Conservation (phyloP, 2,113 vertebrate genomes). For the Tragelaphus scriptus region DNA sequence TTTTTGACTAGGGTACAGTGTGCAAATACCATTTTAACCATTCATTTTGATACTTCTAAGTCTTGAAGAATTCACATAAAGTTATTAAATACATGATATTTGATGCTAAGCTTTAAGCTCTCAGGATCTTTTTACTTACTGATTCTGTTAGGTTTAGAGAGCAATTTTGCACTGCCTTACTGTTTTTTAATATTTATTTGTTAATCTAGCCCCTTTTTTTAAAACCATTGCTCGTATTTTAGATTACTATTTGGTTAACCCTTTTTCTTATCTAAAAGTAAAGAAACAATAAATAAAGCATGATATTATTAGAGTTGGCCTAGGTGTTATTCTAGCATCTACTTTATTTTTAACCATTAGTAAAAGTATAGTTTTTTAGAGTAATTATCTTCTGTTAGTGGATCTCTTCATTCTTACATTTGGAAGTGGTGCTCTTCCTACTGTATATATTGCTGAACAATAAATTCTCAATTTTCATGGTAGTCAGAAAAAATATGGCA, state of each 20-base stretch:
- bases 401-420: slow-evolving; percentile 12
- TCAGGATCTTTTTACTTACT: not conserved
- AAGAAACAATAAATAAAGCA: not conserved
- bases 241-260: not conserved
- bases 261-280: not conserved
- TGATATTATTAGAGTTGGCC: not conserved
- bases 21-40: not conserved
- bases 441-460: not conserved
- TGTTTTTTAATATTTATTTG: not conserved
- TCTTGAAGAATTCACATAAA: not conserved
- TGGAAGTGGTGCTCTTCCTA: not conserved
- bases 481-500: not conserved
- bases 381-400: not conserved
- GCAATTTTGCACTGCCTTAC: not conserved
- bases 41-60: not conserved
- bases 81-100: not conserved
- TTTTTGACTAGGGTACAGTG: not conserved
- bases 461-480: not conserved
- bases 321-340: not conserved
- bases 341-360: not conserved
- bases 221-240: not conserved
- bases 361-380: slow-evolving; percentile 18
- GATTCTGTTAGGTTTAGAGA: not conserved
- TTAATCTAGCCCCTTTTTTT: not conserved
- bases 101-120: not conserved